Conservation (phyloP, 1,140 invertebrate species). For the Pogonomyrmex barbatus region DNA sequence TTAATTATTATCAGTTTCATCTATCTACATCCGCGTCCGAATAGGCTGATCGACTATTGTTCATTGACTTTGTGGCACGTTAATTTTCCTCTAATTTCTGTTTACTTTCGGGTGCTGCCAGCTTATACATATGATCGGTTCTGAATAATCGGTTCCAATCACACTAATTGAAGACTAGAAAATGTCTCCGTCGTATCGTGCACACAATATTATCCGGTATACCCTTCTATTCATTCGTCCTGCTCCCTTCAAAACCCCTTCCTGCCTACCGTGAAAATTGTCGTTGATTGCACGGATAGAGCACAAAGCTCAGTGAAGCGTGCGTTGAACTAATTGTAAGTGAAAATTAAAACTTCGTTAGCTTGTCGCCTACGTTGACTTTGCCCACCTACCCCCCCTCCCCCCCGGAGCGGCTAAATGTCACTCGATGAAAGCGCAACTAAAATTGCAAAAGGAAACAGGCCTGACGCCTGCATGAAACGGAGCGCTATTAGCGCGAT, state of each 20-base stretch:
- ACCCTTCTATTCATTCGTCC: background rate
- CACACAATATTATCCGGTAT: conserved; percentile 8
- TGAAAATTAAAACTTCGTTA: conserved; percentile 65
- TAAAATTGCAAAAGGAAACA: conserved; percentile 62
- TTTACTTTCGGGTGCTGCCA: conserved; percentile 21
- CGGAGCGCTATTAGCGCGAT: conserved; percentile 47
- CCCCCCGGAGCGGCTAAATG: conserved; percentile 34
- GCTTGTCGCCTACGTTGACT: conserved; percentile 54
- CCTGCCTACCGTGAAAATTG: conserved; percentile 28
- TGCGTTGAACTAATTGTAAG: conserved; percentile 62
- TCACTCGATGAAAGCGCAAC: conserved; percentile 57
- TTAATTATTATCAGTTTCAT: conserved; percentile 55
- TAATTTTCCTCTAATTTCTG: conserved; percentile 42
- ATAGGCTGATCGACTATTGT: conserved; percentile 33
- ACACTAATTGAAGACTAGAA: conserved; percentile 42
- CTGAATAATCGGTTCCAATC: conserved; percentile 34
- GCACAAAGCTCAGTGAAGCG: conserved; percentile 54
- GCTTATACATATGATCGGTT: background rate
- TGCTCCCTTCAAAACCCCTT: background rate
- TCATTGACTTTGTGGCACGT: background rate
- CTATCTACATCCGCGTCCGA: background rate
- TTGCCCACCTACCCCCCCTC: background rate
- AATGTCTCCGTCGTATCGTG: background rate
- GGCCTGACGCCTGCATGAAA: conserved; percentile 38
- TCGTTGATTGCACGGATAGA: conserved; percentile 56